Conservation (phyloP, 1,140 invertebrate genomes). For the Cydia amplana region DNA sequence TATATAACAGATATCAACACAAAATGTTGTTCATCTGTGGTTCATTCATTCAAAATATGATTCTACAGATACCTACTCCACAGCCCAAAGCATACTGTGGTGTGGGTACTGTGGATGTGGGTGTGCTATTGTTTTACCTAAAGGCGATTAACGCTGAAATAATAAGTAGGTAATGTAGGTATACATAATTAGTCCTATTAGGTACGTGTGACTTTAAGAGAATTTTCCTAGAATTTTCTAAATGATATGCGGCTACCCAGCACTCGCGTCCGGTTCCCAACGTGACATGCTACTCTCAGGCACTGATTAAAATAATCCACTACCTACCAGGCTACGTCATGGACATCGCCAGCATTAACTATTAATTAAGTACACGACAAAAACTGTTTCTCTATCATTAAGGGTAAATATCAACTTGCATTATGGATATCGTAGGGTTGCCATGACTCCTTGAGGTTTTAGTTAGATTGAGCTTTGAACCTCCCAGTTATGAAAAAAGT, state of each 20-base stretch:
- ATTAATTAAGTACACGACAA: constrained; percentile 67
- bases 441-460: constrained; percentile 12
- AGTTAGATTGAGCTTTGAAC: too few relatives aligned
- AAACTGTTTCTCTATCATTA: constrained; percentile 58
- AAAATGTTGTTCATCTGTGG: too few relatives aligned
- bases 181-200: not conserved
- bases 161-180: too few relatives aligned
- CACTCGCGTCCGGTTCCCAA: constrained; percentile 34
- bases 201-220: not conserved
- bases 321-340: constrained; percentile 51
- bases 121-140: too few relatives aligned
- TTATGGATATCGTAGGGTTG: constrained; percentile 49
- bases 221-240: not conserved
- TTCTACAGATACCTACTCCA: too few relatives aligned
- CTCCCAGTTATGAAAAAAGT: too few relatives aligned
- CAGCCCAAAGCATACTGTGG: too few relatives aligned
- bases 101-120: too few relatives aligned
- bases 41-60: too few relatives aligned
- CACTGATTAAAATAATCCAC: constrained; percentile 56
- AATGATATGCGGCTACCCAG: not conserved
- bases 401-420: constrained; percentile 57
- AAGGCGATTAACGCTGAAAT: too few relatives aligned
- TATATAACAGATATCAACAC: too few relatives aligned
- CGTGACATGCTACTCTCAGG: constrained; percentile 11
- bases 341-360: constrained; percentile 60